Base-by-base conservation (phyloP, 2,113 vertebrate species). In the Lampris megalopsis region DNA sequence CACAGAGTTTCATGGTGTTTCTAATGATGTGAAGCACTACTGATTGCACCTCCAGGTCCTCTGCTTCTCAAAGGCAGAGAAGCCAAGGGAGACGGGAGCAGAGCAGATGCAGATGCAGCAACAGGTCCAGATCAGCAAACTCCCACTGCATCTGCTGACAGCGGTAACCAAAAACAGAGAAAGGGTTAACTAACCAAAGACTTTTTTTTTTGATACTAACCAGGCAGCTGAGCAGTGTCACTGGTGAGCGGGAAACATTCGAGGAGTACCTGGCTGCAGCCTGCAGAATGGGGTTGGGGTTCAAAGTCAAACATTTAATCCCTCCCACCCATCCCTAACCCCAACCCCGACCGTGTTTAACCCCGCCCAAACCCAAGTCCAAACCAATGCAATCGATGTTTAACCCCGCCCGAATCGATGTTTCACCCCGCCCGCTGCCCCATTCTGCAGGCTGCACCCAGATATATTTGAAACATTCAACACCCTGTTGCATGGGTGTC, bases 11-110 rank as follows among this genome's bases (percentile, higher is more conserved):
- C 48, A 57, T 24, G 41, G 11, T 24, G 61, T 40, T 53, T 48
- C 47, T 41, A 13, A 63, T 47, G 52, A 60, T 61, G 56, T 2
- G 38, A 60, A 40, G 11, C 9, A 24, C 62, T 64, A 10, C 11
- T 38, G 13, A 54, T 77, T 38, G 13, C 68, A 43, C 78, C 75
- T 47, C 3, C 40, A 93, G 92, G 91, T 92, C 68, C 91, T 93
- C 45, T 1, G 75, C 69, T 86, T 91, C 75, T 71, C 65, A 35
- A 35, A 89, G 81, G 56, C 80, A 73, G 5, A 80, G 70, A 41
- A 82, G 71, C 43, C 35, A 0, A 63, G 2, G 38, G 9, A 42
- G 6, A 56, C 63, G 35, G 50, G 4, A 68, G 7, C 0, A 1
- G 49, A 24, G 61, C 61, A 43, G 40, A 69, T 62, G 69, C 66